phyloP scores from a whole-genome alignment of 1,140 invertebrate genomes.

The Notospermus geniculatus region DNA sequence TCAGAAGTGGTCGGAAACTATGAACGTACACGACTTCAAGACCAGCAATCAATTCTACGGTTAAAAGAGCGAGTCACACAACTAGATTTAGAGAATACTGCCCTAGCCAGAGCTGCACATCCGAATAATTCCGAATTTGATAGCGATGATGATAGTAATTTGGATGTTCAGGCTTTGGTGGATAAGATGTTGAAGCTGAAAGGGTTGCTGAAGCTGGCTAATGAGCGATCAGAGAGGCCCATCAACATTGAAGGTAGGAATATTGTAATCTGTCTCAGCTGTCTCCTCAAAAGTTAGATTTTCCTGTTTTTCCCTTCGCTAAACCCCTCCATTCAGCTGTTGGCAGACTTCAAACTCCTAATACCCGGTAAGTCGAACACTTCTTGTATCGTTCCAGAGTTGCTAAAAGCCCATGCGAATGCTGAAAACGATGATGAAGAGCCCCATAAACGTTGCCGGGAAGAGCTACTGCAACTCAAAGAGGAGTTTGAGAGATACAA shows the following conservation, averaged over 20 bases:
- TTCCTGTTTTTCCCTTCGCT: too few relatives aligned
- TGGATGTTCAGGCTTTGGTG: slow-evolving; percentile 48
- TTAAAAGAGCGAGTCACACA: slow-evolving; percentile 61
- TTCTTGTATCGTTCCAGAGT: slow-evolving; percentile 23
- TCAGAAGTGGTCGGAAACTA: slow-evolving; percentile 77
- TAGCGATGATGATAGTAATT: slow-evolving; percentile 39
- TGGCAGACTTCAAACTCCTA: too few relatives aligned
- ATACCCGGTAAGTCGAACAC: too few relatives aligned
- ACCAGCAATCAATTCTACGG: slow-evolving; percentile 72
- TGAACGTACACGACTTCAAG: slow-evolving; percentile 69
- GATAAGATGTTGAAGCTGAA: slow-evolving; percentile 51
- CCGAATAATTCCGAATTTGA: slow-evolving; percentile 22
- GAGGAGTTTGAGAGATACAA: slow-evolving; percentile 59
- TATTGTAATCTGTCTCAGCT: too few relatives aligned
- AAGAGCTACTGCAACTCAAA: slow-evolving; percentile 52
- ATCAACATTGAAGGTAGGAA: slow-evolving; percentile 53
- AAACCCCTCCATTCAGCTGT: too few relatives aligned
- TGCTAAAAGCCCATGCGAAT: slow-evolving; percentile 21
- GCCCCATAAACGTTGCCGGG: slow-evolving; percentile 38
- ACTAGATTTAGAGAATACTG: slow-evolving; percentile 55
- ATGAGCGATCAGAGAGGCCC: slow-evolving; percentile 51
- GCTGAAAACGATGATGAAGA: slow-evolving; percentile 27
- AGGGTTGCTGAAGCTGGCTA: slow-evolving; percentile 42
- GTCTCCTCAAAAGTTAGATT: neutral
- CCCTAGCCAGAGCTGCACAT: slow-evolving; percentile 38